Evolutionary conservation across 1,140 invertebrate genomes (phyloP).

Genomic region (Acyrthosiphon pisum): DNA sequence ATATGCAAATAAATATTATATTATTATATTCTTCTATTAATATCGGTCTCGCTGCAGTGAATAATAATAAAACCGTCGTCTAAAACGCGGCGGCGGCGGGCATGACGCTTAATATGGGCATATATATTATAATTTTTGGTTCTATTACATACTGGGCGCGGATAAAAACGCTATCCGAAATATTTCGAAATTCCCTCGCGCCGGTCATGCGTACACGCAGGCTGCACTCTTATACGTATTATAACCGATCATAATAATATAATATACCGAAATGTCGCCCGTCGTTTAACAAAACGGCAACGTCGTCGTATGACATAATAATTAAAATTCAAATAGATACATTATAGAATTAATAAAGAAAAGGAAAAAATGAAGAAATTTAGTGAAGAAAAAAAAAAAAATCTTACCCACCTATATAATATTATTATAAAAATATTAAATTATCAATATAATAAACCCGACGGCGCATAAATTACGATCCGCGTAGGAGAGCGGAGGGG

Average conservation of each 20-base stretch:
- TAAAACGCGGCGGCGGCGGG: too few relatives aligned
- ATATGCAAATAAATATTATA: too few relatives aligned
- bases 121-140: too few relatives aligned
- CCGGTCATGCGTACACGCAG: not conserved
- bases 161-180: not conserved
- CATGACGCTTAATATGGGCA: not conserved
- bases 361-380: not conserved
- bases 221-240: not conserved
- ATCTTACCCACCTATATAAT: not conserved
- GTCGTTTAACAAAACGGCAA: too few relatives aligned
- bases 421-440: not conserved
- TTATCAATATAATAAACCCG: conserved; percentile 12
- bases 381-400: not conserved
- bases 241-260: not conserved
- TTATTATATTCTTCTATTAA: too few relatives aligned
- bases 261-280: not conserved
- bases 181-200: not conserved
- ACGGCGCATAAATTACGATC: not conserved
- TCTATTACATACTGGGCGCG: not conserved
- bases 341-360: not conserved
- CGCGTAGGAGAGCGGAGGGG: not conserved
- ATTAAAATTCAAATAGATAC: not conserved
- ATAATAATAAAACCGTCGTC: not conserved
- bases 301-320: not conserved
- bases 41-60: too few relatives aligned